Evolutionary conservation across 2,797 vertebrate genomes (phyloP).

Genomic region (Dryobates pubescens): DNA sequence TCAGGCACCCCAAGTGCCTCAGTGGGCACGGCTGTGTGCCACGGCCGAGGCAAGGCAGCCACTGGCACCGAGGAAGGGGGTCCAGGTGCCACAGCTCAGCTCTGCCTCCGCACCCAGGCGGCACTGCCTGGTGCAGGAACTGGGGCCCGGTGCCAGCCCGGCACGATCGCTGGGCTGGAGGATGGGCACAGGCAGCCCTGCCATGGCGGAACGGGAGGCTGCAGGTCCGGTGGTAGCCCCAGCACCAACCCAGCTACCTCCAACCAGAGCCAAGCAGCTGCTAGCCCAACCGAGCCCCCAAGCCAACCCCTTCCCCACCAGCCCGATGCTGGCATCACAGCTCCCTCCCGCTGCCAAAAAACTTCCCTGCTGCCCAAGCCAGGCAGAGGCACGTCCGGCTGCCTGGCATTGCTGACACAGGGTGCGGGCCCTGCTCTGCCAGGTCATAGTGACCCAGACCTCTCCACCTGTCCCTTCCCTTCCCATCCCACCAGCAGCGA

Average conservation of each 20-base stretch:
- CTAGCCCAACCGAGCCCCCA: neutral
- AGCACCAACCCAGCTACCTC: neutral
- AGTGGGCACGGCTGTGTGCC: fast-evolving
- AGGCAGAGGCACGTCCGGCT: neutral
- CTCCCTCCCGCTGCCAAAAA: neutral
- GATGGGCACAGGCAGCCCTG: neutral
- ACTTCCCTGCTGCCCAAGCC: neutral
- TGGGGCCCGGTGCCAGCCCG: neutral
- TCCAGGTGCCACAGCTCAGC: fast-evolving
- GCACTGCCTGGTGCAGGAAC: neutral
- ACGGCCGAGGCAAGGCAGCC: neutral
- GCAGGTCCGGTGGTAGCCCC: fast-evolving
- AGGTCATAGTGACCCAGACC: neutral
- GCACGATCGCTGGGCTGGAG: neutral
- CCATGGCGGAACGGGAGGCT: fast-evolving
- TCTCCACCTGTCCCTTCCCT: neutral
- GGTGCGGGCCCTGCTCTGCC: neutral
- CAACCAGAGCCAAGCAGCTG: neutral
- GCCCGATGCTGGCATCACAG: neutral
- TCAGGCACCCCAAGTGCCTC: fast-evolving
- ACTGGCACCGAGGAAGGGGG: neutral
- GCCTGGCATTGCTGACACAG: neutral
- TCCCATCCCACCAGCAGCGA: neutral
- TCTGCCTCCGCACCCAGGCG: neutral
- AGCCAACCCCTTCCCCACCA: fast-evolving